These are phyloP conservation scores for Bombus confusus DNA, from an alignment of 1,140 invertebrate genomes.

Conservation along the genomic window DNA sequence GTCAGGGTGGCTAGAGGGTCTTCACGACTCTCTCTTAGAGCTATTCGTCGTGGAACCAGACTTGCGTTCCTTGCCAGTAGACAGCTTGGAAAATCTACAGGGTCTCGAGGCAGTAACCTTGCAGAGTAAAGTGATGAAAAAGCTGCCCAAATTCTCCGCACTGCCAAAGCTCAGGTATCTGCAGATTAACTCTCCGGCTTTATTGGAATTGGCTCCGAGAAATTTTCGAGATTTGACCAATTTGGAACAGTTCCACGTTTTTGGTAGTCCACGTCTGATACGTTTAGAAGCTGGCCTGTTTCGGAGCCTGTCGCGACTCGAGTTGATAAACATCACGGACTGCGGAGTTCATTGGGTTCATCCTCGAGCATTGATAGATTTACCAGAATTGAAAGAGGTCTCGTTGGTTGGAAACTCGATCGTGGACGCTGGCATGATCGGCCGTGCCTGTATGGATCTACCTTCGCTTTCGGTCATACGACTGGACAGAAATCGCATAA, in stretches of 20 bases:
- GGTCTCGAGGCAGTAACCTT: constrained; percentile 92
- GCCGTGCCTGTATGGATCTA: constrained; percentile 89
- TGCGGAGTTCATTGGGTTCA: constrained; percentile 92
- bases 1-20: constrained; percentile 89
- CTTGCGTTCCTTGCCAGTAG: constrained; percentile 88
- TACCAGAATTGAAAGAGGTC: constrained; percentile 88
- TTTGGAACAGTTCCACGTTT: constrained; percentile 89
- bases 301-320: constrained; percentile 88
- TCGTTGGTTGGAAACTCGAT: constrained; percentile 88
- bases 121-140: constrained; percentile 88
- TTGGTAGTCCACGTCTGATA: constrained; percentile 86
- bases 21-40: constrained; percentile 90
- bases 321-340: constrained; percentile 89
- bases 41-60: constrained; percentile 93
- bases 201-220: constrained; percentile 87
- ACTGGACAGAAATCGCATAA: constrained; percentile 88
- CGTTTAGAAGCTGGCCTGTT: constrained; percentile 89
- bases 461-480: constrained; percentile 87
- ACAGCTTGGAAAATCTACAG: constrained; percentile 88
- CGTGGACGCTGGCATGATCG: constrained; percentile 89
- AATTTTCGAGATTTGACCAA: constrained; percentile 88
- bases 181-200: constrained; percentile 86
- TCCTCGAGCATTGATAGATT: constrained; percentile 87
- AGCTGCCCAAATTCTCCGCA: constrained; percentile 87
- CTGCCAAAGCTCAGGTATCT: constrained; percentile 85